These are phyloP conservation scores for Scleropages formosus DNA, from an alignment of 2,797 vertebrate genomes.

Conservation along the genomic window DNA sequence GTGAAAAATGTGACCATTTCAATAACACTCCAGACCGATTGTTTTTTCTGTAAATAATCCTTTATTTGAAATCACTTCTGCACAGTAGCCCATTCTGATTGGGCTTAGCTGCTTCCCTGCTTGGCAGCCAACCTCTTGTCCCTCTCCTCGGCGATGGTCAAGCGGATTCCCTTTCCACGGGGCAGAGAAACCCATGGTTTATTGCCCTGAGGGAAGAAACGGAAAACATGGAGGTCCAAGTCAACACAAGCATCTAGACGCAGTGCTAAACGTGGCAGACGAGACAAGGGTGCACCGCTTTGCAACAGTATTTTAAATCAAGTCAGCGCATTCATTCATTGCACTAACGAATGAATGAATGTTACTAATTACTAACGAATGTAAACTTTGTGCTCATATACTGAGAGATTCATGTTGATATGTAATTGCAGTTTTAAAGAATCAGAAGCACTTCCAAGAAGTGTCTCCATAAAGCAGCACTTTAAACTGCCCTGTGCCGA, in stretches of 20 bases:
- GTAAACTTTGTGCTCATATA: no score
- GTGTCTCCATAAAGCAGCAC: no score
- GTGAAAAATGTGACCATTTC: not conserved
- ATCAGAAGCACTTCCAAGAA: no score
- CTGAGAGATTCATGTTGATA: no score
- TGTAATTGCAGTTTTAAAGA: no score
- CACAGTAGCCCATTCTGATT: conserved; percentile 3
- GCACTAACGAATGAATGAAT: no score
- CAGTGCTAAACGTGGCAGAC: not conserved
- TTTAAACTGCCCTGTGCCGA: conserved; percentile 61
- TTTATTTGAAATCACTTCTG: conserved; percentile 63
- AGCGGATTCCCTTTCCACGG: conserved; percentile 93
- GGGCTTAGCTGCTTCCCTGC: conserved; percentile 82
- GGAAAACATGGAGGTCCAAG: not conserved
- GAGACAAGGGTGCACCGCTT: no score
- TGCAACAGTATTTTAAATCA: no score
- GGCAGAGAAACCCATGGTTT: conserved; percentile 97
- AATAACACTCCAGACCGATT: conserved; percentile 1
- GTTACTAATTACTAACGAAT: no score
- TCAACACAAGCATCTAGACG: not conserved
- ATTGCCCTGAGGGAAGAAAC: conserved; percentile 77
- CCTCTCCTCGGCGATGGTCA: conserved; percentile 97
- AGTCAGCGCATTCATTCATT: no score
- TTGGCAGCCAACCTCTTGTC: conserved; percentile 97
- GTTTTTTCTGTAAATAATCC: conserved; percentile 65